Evolutionary conservation across 2,888 invertebrate species (phyloP), one percentile per base, ranked within the genome.

Genomic region (Xestia xanthographa): DNA sequence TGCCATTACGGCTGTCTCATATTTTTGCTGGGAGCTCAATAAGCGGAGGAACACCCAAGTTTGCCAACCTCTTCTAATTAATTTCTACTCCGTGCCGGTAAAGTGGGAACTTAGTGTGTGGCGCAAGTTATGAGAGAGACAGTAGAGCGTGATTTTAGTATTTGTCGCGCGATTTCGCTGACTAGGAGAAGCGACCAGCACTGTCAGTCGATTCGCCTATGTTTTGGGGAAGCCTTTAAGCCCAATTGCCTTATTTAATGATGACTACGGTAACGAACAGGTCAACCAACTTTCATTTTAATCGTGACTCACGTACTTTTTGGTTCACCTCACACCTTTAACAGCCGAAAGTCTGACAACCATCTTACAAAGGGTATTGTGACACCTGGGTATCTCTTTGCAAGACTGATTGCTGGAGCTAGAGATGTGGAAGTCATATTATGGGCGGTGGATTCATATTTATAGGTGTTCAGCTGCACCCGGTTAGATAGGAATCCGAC

Each of bases 41-140:
- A 95, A 95, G 93, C 93, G 92, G 82, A 90, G 91, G 90, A 88
- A 92, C 91, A 93, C 90, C 91, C 93, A 95, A 95, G 93, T 95
- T 95, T 94, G 93, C 95, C 92, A 93, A 94, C 95, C 94, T 95
- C 93, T 94, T 95, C 95, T 95, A 95, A 95, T 95, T 95, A 95
- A 95, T 95, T 95, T 95, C 95, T 93, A 93, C 95, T 95, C 92
- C 93, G 94, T 94, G 93, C 93, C 92, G 92, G 92, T 92, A 92
- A 93, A 93, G 93, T 92, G 93, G 90, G 90, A 90, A 89, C 88
- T 84, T 87, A 80, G 80, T 43, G 56, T 67, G 63, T 89, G 92
- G 90, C 66, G 22, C 75, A 89, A 90, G 85, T 48, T 43, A 81
- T 22, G 70, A 84, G 81, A 76, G 62, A 63, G 17, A 9, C 5